A percentile compares a stretch with the other conserved stretches of the same genome.
Conservation (phyloP, 2,797 vertebrate genomes). For the Epinephelus malabaricus region DNA sequence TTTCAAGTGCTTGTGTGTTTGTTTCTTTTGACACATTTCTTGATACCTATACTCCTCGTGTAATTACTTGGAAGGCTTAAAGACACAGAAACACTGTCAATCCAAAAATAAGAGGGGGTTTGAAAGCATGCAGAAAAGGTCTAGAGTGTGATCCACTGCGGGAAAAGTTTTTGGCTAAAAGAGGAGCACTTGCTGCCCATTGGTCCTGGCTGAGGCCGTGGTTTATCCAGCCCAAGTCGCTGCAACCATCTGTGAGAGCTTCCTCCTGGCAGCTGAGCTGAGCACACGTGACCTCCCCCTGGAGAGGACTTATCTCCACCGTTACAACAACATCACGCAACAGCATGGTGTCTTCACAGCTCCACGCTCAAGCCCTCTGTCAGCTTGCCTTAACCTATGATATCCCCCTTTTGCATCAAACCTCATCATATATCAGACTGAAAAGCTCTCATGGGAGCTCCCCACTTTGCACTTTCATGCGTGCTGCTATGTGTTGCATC, state of each 20-base stretch:
- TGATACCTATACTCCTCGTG: conserved; percentile 31
- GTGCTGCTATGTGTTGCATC: conserved; percentile 58
- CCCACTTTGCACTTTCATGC: conserved; percentile 47
- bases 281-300: conserved; percentile 53
- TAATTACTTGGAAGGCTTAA: conserved; percentile 38
- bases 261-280: conserved; percentile 59
- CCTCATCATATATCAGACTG: conserved; percentile 49
- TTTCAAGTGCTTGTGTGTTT: conserved; percentile 36
- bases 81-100: conserved; percentile 24
- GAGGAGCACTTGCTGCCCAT: conserved; percentile 20
- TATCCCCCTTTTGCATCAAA: conserved; percentile 45
- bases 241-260: conserved; percentile 72
- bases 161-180: conserved; percentile 38
- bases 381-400: conserved; percentile 40
- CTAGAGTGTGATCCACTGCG: conserved; percentile 20
- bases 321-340: conserved; percentile 61
- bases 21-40: conserved; percentile 42
- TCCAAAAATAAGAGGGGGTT: conserved; percentile 26
- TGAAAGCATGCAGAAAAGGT: conserved; percentile 4
- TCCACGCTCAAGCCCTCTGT: conserved; percentile 22
- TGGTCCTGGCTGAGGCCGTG: conserved; percentile 53
- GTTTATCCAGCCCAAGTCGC: conserved; percentile 66
- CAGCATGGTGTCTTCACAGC: conserved; percentile 37
- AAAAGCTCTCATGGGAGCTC: conserved; percentile 25
- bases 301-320: conserved; percentile 66